A percentile compares a stretch with the other conserved stretches of the same genome.
phyloP scores from a whole-genome alignment of 2,888 invertebrate genomes.

The Odontomyia ornata region DNA sequence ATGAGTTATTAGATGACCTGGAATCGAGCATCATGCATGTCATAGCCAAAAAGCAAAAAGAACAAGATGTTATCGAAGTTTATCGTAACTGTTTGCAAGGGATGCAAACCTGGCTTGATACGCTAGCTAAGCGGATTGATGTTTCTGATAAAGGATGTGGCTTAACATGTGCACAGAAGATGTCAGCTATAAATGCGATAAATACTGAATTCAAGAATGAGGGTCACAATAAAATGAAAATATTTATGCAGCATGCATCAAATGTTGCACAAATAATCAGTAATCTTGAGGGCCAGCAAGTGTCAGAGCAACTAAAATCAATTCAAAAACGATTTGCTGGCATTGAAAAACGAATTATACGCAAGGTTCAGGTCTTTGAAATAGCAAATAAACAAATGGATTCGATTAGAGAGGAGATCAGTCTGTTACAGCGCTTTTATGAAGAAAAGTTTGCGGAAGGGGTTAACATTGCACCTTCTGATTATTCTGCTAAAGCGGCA shows the following conservation, averaged over 20 bases:
- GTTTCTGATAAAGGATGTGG: constrained; percentile 85
- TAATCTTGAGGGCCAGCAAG: constrained; percentile 88
- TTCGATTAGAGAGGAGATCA: constrained; percentile 81
- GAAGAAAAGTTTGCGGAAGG: constrained; percentile 76
- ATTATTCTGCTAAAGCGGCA: constrained; percentile 79
- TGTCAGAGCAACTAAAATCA: constrained; percentile 88
- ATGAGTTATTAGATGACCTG: constrained; percentile 75
- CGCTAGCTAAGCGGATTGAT: constrained; percentile 81
- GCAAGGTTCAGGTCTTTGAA: constrained; percentile 84
- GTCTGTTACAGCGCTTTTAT: constrained; percentile 81
- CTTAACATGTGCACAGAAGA: constrained; percentile 81
- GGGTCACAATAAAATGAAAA: constrained; percentile 76
- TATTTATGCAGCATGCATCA: constrained; percentile 74
- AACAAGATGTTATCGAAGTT: constrained; percentile 79
- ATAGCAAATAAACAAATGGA: constrained; percentile 85
- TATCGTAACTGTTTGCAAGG: constrained; percentile 79
- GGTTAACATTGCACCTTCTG: constrained; percentile 73
- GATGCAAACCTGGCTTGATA: constrained; percentile 84
- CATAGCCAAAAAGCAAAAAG: constrained; percentile 78
- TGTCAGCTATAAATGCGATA: constrained; percentile 77
- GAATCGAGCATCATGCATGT: constrained; percentile 76
- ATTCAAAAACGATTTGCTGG: constrained; percentile 86
- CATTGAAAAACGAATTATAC: constrained; percentile 82
- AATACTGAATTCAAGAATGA: constrained; percentile 77
- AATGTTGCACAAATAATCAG: constrained; percentile 82